A percentile compares a stretch with the other conserved stretches of the same genome.
Evolutionary conservation across 2,888 invertebrate genomes (phyloP).

Genomic region (Eristalinus aeneus): DNA sequence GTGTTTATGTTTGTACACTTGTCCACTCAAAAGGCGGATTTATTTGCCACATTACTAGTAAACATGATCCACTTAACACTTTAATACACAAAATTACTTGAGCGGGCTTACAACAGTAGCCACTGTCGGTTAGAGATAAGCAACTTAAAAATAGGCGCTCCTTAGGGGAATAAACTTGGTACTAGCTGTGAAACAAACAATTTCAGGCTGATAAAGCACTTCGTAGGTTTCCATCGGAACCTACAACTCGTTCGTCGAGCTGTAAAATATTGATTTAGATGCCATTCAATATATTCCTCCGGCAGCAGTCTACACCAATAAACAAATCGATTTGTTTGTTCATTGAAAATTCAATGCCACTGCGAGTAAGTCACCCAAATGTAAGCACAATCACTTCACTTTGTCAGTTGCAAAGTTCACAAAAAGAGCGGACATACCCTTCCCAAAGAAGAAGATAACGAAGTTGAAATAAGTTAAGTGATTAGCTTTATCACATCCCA

Average conservation of each 20-base stretch:
- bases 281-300: background rate
- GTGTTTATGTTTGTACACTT: background rate
- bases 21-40: background rate
- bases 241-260: background rate
- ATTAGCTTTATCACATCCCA: conserved; percentile 58
- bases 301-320: background rate
- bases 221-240: background rate
- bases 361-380: background rate
- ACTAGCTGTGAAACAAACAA: background rate
- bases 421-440: conserved; percentile 23
- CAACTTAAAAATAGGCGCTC: background rate
- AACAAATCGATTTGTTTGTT: conserved; percentile 27
- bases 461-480: conserved; percentile 26
- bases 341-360: background rate
- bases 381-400: background rate
- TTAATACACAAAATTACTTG: background rate
- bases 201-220: background rate
- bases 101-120: background rate
- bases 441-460: conserved; percentile 1
- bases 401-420: conserved; percentile 5
- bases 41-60: background rate
- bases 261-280: background rate
- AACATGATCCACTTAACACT: background rate
- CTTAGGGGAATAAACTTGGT: background rate
- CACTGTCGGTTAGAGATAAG: background rate